Evolutionary conservation across 1,140 invertebrate genomes (phyloP).

Genomic region (Drosophila lacertosa): DNA sequence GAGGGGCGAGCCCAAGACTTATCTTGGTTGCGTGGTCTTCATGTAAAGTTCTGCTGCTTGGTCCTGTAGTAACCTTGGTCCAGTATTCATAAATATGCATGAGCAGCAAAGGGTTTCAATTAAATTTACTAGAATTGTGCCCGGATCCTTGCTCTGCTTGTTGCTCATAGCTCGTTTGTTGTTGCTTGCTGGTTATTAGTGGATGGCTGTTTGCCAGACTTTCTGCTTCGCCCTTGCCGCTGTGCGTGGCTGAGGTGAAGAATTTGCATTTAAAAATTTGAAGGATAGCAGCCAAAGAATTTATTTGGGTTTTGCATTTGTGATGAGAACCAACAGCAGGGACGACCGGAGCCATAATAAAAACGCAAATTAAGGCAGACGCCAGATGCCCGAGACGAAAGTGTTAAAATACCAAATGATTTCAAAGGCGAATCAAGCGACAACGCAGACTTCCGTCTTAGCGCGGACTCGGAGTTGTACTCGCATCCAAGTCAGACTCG

Average conservation of each 20-base stretch:
- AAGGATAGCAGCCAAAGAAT: slow-evolving; percentile 48
- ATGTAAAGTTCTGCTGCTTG: too few species aligned
- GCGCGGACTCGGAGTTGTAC: slow-evolving; percentile 6
- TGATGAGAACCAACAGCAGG: slow-evolving; percentile 56
- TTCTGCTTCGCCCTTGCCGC: background rate
- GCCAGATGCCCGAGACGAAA: slow-evolving; percentile 51
- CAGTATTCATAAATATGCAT: slow-evolving; percentile 73
- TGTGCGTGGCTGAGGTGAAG: slow-evolving; percentile 60
- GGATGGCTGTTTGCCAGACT: background rate
- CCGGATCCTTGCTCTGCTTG: too few species aligned
- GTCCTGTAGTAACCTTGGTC: background rate
- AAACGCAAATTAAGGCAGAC: slow-evolving; percentile 65
- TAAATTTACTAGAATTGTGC: slow-evolving; percentile 76
- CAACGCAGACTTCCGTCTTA: slow-evolving; percentile 30
- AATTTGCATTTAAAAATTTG: slow-evolving; percentile 75
- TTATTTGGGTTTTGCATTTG: slow-evolving; percentile 78
- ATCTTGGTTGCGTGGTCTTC: background rate
- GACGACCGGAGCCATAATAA: slow-evolving; percentile 23
- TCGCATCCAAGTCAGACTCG: background rate
- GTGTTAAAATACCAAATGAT: slow-evolving; percentile 68
- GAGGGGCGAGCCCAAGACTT: background rate
- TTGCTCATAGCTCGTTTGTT: too few species aligned
- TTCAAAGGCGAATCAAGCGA: slow-evolving; percentile 45
- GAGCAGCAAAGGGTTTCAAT: slow-evolving; percentile 75
- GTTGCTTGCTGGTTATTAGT: slow-evolving; percentile 5